Base-by-base conservation (phyloP, 2,797 vertebrate genomes). In the Leuciscus waleckii region DNA sequence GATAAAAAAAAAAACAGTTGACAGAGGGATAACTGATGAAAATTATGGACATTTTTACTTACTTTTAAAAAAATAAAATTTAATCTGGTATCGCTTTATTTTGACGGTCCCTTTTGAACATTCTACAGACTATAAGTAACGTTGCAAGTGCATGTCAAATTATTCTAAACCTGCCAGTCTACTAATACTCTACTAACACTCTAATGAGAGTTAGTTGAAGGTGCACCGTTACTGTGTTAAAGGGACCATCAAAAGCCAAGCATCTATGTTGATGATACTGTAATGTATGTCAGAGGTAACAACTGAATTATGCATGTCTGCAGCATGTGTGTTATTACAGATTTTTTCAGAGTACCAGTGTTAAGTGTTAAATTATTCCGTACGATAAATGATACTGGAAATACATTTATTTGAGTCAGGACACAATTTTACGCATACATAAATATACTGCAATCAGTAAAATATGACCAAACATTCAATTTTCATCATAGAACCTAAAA, bases 371-470 rank as follows among this genome's bases (percentile, higher is more conserved):
- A 21, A 37, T 70, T 14, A 23, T 43, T 41, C 4, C 0, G 0
- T 11, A 7, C 1, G 10, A 43, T 41, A n/a, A 5, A 69, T 39
- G 1, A 39, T 69, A 23, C 21, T 70, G 19, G 10, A 23, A 70
- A 41, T 39, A 39, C 4, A n/a, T 41, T 41, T 43, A 41, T n/a
- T 70, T 14, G 2, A 70, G 32, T 19, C 13, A 19, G 32, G 17
- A 26, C 32, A 37, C 51, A 9, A n/a, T 37, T 16, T n/a, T 58
- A 77, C n/a, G 1, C 23, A 41, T 41, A 61, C 37, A 51, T 37
- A 68, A 39, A 74, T n/a, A 43, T 56, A 39, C 14, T 49, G 35
- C 49, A 70, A 71, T 69, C 68, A 81, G 35, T 39, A 32, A 70
- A 81, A 26, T 26, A 29, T 26, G 10, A 81, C 43, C n/a, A 68